A percentile compares a stretch with the other conserved stretches of the same genome.
Evolutionary conservation across 2,888 invertebrate genomes (phyloP).

Genomic region (Allolobophora icterica): DNA sequence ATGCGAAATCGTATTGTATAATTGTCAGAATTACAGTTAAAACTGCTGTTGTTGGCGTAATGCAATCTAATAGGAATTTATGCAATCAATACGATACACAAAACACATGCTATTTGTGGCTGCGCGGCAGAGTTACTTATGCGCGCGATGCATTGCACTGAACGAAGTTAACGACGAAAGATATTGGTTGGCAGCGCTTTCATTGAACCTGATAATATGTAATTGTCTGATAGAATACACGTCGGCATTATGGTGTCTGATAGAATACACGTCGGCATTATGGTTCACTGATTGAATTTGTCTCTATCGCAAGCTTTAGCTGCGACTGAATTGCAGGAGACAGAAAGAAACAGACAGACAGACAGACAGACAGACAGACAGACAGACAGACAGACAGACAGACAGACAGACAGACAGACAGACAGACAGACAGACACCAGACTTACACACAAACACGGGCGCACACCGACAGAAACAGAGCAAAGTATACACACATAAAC

Average conservation of each 20-base stretch:
- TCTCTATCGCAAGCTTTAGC: background rate
- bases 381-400: background rate
- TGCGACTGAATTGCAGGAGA: background rate
- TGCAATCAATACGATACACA: background rate
- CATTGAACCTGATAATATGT: background rate
- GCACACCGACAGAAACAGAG: too few species aligned
- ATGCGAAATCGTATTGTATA: conserved; percentile 1
- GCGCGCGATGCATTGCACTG: background rate
- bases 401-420: background rate
- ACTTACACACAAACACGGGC: too few species aligned
- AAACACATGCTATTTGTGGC: background rate
- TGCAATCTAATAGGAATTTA: background rate
- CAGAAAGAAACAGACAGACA: background rate
- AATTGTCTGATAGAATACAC: background rate
- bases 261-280: too few species aligned
- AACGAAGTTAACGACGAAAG: background rate
- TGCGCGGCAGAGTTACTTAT: background rate
- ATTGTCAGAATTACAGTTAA: background rate
- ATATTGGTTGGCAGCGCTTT: background rate
- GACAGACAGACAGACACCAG: too few species aligned
- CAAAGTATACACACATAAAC: too few species aligned
- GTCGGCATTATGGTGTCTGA: too few species aligned
- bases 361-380: too few species aligned
- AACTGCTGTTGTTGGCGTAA: background rate
- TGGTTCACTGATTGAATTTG: background rate